These are phyloP conservation scores for Puntigrus tetrazona DNA, from an alignment of 2,113 vertebrate species.

Conservation along the genomic window DNA sequence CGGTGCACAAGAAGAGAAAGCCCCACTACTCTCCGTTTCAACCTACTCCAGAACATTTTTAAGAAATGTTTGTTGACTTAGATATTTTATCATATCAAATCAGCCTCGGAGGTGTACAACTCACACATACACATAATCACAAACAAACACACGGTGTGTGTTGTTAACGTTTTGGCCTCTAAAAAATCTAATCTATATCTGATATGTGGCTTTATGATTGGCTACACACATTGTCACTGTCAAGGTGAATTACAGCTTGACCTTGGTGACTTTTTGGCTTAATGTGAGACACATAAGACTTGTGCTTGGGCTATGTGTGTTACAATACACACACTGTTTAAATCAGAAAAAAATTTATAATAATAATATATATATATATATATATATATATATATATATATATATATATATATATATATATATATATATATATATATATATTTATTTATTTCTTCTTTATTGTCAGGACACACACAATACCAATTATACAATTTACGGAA, in stretches of 20 bases:
- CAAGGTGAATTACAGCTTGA: slow-evolving; percentile 30
- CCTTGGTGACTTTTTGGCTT: slow-evolving; percentile 11
- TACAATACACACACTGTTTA: neutral
- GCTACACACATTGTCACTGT: slow-evolving; percentile 17
- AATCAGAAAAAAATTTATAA: neutral
- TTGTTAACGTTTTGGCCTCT: slow-evolving; percentile 13
- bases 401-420: too few relatives aligned
- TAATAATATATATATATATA: too few relatives aligned
- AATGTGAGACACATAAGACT: neutral
- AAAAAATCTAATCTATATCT: slow-evolving; percentile 11
- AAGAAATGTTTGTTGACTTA: neutral
- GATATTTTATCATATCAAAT: slow-evolving; percentile 6
- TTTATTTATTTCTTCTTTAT: too few relatives aligned
- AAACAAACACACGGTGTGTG: neutral
- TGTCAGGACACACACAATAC: neutral
- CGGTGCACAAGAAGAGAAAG: slow-evolving; percentile 48
- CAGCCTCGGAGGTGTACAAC: neutral
- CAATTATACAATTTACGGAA: neutral
- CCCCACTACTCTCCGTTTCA: slow-evolving; percentile 9
- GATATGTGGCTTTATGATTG: slow-evolving; percentile 40
- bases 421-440: too few relatives aligned
- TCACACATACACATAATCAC: slow-evolving; percentile 40
- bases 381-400: too few relatives aligned
- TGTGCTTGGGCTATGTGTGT: neutral
- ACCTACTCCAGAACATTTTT: neutral